Evolutionary conservation across 2,888 invertebrate species (phyloP).

Genomic region (Seira musarum): DNA sequence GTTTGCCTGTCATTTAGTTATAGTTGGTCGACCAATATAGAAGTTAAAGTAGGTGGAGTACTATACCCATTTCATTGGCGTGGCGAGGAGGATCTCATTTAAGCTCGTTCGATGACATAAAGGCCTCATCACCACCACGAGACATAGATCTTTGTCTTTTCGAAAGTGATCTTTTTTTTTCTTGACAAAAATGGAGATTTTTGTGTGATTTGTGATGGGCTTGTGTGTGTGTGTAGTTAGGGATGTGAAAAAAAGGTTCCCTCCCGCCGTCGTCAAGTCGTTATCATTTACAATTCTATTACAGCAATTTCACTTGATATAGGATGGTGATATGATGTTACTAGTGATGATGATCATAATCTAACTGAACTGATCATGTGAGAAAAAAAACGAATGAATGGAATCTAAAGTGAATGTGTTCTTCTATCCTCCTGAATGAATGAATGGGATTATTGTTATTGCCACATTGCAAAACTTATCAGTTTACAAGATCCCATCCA

Average conservation of each 20-base stretch:
- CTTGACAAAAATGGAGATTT: slow-evolving; percentile 52
- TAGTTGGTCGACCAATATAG: background rate
- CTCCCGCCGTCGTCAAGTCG: background rate
- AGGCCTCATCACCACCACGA: background rate
- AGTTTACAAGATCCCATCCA: slow-evolving; percentile 4
- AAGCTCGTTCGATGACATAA: slow-evolving; percentile 10
- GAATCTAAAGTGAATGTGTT: slow-evolving; percentile 13
- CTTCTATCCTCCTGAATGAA: slow-evolving; percentile 21
- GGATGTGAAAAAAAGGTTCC: slow-evolving; percentile 22
- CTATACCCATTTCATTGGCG: background rate
- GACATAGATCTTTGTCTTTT: slow-evolving; percentile 1
- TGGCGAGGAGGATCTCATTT: background rate
- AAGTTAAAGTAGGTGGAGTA: slow-evolving; percentile 7
- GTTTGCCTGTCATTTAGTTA: background rate
- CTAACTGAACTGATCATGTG: too few species aligned
- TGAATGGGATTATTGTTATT: slow-evolving; percentile 36
- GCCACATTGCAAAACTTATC: slow-evolving; percentile 3
- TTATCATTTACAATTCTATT: slow-evolving; percentile 13
- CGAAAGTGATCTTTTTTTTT: slow-evolving; percentile 22
- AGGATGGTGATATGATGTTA: too few species aligned
- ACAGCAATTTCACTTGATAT: too few species aligned
- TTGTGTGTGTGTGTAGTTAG: background rate
- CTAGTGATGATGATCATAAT: too few species aligned
- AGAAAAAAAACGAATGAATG: slow-evolving; percentile 13
- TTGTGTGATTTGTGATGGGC: slow-evolving; percentile 50